A percentile compares a stretch with the other conserved stretches of the same genome.
phyloP scores from a whole-genome alignment of 2,888 invertebrate genomes.

The Eucera pruinosa region DNA sequence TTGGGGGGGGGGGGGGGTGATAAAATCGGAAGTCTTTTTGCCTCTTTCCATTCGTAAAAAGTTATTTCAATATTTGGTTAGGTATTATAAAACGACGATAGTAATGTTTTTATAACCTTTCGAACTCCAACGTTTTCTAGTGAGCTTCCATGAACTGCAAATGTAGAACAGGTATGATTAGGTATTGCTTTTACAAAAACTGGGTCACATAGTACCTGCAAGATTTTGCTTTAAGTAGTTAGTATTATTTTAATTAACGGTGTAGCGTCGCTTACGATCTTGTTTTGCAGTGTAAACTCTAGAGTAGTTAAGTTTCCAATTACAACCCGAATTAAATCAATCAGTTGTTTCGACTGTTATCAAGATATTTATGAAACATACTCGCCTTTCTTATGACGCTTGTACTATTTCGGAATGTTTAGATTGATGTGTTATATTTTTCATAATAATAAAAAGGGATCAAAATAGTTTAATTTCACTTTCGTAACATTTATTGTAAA shows the following conservation, averaged over 20 bases:
- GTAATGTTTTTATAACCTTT: not conserved
- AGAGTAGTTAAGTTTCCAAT: conserved; percentile 5
- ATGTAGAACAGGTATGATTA: conserved; percentile 1
- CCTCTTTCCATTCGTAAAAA: not conserved
- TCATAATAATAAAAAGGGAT: not conserved
- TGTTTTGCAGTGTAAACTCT: conserved; percentile 4
- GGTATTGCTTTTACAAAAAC: conserved; percentile 8
- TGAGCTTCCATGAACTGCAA: not conserved
- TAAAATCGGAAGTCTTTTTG: too few relatives aligned
- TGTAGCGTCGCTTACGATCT: not conserved
- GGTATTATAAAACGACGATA: too few relatives aligned
- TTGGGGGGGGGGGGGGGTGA: too few relatives aligned
- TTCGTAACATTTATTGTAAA: too few relatives aligned
- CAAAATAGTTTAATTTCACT: too few relatives aligned
- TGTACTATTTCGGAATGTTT: too few relatives aligned
- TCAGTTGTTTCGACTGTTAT: not conserved
- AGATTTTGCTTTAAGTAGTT: conserved; percentile 22
- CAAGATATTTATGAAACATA: not conserved
- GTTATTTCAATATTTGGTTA: not conserved
- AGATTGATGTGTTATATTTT: too few relatives aligned
- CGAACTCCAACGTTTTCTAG: not conserved
- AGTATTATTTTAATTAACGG: conserved; percentile 39
- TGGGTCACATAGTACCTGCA: conserved; percentile 7
- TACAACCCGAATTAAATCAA: conserved; percentile 10
- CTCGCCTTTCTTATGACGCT: not conserved